Base-by-base conservation (phyloP, 2,113 vertebrate genomes). In the Ctenodactylus gundi region DNA sequence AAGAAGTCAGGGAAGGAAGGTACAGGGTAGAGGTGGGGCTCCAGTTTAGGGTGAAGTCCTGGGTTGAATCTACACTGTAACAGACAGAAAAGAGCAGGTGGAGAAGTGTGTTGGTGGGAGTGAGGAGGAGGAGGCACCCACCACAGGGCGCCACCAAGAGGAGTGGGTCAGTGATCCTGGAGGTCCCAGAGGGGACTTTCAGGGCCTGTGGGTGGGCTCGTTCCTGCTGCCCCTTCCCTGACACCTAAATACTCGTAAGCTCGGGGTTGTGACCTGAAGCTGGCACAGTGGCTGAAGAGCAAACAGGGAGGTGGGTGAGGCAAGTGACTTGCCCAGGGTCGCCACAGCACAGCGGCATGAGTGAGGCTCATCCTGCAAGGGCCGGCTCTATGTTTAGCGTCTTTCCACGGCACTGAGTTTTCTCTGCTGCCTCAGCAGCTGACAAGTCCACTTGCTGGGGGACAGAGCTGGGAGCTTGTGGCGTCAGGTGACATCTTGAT, bases 401-500 rank as follows among this genome's bases (percentile, higher is more conserved):
- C 72, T 97, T 97, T 97, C 96, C 95, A 60, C 95, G 90, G 95
- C 88, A 39, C 92, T 0, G 46, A 91, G 23, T 84, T 86, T 94
- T 86, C 90, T 91, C 77, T 94, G 95, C 95, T 96, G 87, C 20
- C 20, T 96, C 90, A 92, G 95, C 90, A 87, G 12, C 92, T 96
- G 97, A 94, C 95, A 90, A 76, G 85, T 29, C 65, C 23, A 1
- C 23, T 1, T 0, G 13, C 62, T 92, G 80, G 86, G 93, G 51
- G 68, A 75, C 89, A 58, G 6, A 80, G n/a, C 49, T 0, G 0
- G 93, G 84, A 53, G 65, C 91, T 44, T 57, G 86, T 34, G 77
- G 96, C 94, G 95, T 97, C 95, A 72, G 94, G 92, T 96, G 97
- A 96, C 96, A 92, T 87, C 60, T 89, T 55, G 90, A 89, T 91